A percentile compares a stretch with the other conserved stretches of the same genome.
Evolutionary conservation across 1,140 invertebrate genomes (phyloP).

Genomic region (Nasonia vitripennis): DNA sequence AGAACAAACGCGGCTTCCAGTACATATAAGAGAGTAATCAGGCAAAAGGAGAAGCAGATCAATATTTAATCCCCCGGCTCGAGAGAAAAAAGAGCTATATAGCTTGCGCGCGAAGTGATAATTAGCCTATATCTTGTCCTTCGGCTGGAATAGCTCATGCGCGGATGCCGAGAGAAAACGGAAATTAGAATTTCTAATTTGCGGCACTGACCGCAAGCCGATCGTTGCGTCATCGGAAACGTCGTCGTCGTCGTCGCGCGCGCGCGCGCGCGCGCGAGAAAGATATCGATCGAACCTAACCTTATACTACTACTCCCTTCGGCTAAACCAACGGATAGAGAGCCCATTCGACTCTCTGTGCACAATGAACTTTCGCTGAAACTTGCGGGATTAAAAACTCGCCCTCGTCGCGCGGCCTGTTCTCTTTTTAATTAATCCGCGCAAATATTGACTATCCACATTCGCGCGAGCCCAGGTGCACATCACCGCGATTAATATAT

Average conservation of each 20-base stretch:
- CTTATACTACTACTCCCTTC: too few species aligned
- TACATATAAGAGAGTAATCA: neutral
- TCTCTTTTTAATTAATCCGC: constrained; percentile 2
- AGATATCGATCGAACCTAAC: constrained; percentile 38
- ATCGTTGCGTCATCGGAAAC: constrained; percentile 35
- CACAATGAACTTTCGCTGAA: constrained; percentile 26
- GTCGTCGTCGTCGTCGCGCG: neutral
- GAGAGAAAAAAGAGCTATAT: too few species aligned
- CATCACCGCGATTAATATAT: neutral
- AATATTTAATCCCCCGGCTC: constrained; percentile 30
- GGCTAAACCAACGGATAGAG: neutral
- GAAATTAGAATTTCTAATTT: constrained; percentile 49
- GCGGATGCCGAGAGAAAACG: constrained; percentile 2
- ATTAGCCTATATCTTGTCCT: constrained; percentile 24
- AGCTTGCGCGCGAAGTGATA: neutral
- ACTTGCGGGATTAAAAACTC: neutral
- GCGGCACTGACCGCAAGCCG: constrained; percentile 27
- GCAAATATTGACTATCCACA: neutral
- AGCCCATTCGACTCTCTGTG: constrained; percentile 12
- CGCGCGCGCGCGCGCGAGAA: too few species aligned
- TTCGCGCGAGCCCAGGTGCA: too few species aligned
- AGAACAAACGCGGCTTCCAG: neutral
- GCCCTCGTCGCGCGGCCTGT: neutral
- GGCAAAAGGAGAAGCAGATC: constrained; percentile 12
- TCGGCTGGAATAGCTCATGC: neutral